phyloP scores from a whole-genome alignment of 1,140 invertebrate genomes.

The Atta cephalotes region DNA sequence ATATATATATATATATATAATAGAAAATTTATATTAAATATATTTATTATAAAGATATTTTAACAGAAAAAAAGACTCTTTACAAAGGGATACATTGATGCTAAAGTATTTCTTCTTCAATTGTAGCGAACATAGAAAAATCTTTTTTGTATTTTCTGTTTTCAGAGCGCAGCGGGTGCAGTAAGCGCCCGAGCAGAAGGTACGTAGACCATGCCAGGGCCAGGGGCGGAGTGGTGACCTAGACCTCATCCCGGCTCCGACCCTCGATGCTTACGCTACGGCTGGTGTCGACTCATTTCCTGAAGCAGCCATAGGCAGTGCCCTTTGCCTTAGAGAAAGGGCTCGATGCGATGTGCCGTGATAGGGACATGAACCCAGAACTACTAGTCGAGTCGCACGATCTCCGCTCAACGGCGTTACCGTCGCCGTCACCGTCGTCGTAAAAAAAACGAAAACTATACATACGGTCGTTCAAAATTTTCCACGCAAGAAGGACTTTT shows the following conservation, averaged over 20 bases:
- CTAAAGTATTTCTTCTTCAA: background rate
- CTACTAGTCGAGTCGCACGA: constrained; percentile 74
- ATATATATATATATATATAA: too few relatives aligned
- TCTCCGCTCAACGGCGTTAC: constrained; percentile 59
- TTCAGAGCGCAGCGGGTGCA: constrained; percentile 52
- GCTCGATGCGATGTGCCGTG: constrained; percentile 89
- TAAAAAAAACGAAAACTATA: background rate
- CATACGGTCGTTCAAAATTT: constrained; percentile 38
- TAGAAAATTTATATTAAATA: too few relatives aligned
- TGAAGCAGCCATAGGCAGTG: constrained; percentile 93
- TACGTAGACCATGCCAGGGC: constrained; percentile 77
- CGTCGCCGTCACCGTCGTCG: constrained; percentile 20
- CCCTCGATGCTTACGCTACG: constrained; percentile 93
- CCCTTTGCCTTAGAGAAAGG: constrained; percentile 82
- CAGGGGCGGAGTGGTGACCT: constrained; percentile 82
- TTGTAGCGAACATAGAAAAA: background rate
- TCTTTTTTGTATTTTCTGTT: constrained; percentile 18
- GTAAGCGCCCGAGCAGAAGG: constrained; percentile 57
- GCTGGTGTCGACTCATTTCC: constrained; percentile 94
- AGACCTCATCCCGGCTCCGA: constrained; percentile 75
- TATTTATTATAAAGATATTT: background rate
- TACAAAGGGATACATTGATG: background rate
- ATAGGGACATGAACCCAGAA: constrained; percentile 91
- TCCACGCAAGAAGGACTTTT: constrained; percentile 59
- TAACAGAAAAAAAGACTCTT: background rate